phyloP scores from a whole-genome alignment of 2,797 vertebrate species.

The Aplochiton taeniatus region DNA sequence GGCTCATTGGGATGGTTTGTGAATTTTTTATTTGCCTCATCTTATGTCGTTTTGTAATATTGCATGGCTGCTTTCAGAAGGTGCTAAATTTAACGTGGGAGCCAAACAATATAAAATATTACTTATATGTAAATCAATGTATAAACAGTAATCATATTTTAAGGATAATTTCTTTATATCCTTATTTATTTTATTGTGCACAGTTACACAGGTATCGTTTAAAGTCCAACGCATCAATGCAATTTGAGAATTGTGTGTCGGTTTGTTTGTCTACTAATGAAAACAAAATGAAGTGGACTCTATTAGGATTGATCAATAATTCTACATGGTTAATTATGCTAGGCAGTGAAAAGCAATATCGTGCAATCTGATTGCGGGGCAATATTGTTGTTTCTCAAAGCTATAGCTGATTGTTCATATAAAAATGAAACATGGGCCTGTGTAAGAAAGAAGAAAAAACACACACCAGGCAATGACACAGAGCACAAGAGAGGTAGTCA shows the following conservation, averaged over 20 bases:
- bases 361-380: constrained; percentile 45
- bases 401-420: constrained; percentile 73
- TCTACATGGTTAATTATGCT: constrained; percentile 73
- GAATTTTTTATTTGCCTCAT: constrained; percentile 66
- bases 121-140: too few species aligned
- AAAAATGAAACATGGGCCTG: constrained; percentile 60
- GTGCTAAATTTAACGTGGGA: too few species aligned
- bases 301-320: constrained; percentile 75
- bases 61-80: too few species aligned
- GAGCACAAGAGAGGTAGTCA: constrained; percentile 56
- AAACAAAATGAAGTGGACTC: constrained; percentile 63
- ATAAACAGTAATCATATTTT: too few species aligned
- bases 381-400: constrained; percentile 60
- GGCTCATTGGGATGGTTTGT: constrained; percentile 46
- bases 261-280: background rate
- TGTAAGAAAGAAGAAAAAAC: constrained; percentile 54
- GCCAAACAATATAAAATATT: too few species aligned
- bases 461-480: constrained; percentile 74
- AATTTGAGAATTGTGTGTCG: constrained; percentile 33
- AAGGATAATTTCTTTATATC: too few species aligned
- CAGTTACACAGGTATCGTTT: constrained; percentile 11
- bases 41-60: constrained; percentile 55
- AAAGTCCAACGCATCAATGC: constrained; percentile 43
- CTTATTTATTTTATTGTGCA: too few species aligned
- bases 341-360: constrained; percentile 73